Evolutionary conservation across 1,140 invertebrate species (phyloP), one percentile per base, ranked within the genome.

Genomic region (Rhopalosiphum padi): DNA sequence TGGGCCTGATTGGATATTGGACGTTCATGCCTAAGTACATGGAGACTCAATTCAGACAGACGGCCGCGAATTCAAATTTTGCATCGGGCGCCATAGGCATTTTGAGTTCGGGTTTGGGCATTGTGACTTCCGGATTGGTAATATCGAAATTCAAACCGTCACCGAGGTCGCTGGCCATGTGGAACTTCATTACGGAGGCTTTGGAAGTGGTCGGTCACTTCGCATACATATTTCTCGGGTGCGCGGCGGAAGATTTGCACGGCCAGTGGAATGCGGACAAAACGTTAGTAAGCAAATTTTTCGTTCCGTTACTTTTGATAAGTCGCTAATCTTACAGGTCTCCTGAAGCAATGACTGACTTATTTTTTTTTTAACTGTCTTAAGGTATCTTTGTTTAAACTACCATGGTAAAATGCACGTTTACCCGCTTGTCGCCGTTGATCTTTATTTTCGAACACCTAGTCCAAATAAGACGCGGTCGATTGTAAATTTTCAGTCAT

Each of bases 121-220:
- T 97, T 22, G 94, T 97, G 8, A 88, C 97, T 0, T 97, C 97
- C 18, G 97, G 97, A 0, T 94, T 97, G 23, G 94, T 97, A 3
- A 97, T 98, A 35, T 96, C 97, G 0, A 96, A 96, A 94, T 97
- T 96, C 94, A 97, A 97, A 94, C 97, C 97, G 0, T 96, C 96
- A 91, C 97, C 97, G 0, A 95, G 97, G 48, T 96, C 96, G 93
- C 95, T 98, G 94, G 97, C 97, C 11, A 96, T 95, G 1, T 98
- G 97, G 97, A 97, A 97, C 95, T 96, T 97, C 5, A 95, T 97
- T 90, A 96, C 97, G 21, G 97, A 97, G 53, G 95, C 96, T 2
- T 95, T 97, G 87, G 96, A 96, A 22, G 96, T 97, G 4, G 94
- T 96, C 51, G 97, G 96, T 8, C 96, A 97, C 94, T 95, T 97